These are phyloP conservation scores for Nysson spinosus DNA, from an alignment of 2,888 invertebrate species.

Conservation along the genomic window DNA sequence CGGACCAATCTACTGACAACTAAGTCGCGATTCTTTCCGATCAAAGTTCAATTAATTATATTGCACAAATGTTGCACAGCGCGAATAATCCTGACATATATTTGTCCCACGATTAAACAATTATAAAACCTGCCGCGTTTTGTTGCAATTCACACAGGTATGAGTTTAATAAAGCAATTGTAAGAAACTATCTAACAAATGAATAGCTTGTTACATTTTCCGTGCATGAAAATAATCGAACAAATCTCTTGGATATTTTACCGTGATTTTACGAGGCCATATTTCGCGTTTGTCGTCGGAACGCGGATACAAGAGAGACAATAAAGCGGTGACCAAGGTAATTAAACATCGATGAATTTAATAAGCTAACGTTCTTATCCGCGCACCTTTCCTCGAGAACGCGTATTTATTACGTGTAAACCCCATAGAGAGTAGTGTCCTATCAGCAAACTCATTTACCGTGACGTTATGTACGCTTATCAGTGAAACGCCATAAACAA, in stretches of 20 bases:
- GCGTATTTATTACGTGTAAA: conserved; percentile 8
- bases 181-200: too few species aligned
- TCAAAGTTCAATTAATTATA: too few species aligned
- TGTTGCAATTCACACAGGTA: too few species aligned
- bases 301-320: not conserved
- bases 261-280: conserved; percentile 15
- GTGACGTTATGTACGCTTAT: not conserved
- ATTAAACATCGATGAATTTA: conserved; percentile 30
- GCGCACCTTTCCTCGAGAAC: not conserved
- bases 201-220: too few species aligned
- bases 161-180: too few species aligned
- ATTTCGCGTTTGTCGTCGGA: not conserved
- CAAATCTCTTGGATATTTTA: conserved; percentile 3
- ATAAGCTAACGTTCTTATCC: conserved; percentile 18
- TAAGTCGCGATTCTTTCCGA: too few species aligned
- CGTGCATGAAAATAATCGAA: too few species aligned
- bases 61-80: too few species aligned
- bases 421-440: not conserved
- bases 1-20: too few species aligned
- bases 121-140: too few species aligned
- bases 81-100: too few species aligned
- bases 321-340: conserved; percentile 23
- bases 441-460: conserved; percentile 2
- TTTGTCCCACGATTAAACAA: too few species aligned
- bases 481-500: conserved; percentile 2